These are phyloP conservation scores for Isaurus tuberculatus DNA, from an alignment of 92 coral and sea anemone species.

Conservation along the genomic window DNA sequence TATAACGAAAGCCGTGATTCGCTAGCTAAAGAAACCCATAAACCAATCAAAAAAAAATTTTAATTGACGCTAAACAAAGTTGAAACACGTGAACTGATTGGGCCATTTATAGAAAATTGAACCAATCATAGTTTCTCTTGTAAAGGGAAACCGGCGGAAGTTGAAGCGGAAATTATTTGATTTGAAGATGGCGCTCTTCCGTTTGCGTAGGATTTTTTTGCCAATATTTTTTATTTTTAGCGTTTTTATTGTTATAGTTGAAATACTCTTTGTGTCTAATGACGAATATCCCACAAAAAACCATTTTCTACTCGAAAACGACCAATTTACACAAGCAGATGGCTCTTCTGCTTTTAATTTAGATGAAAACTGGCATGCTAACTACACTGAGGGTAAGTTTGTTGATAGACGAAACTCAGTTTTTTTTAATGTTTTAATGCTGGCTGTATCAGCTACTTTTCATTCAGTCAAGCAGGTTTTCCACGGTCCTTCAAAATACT, in stretches of 20 bases:
- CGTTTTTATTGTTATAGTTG: constrained; percentile 21
- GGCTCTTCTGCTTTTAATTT: constrained; percentile 30
- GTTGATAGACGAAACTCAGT: background rate
- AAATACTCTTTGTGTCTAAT: constrained; percentile 36
- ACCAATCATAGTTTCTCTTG: constrained; percentile 14
- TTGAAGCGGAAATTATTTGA: background rate
- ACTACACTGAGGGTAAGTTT: constrained; percentile 78
- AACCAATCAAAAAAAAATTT: background rate
- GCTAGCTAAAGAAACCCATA: constrained; percentile 5
- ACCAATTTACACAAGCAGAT: constrained; percentile 12
- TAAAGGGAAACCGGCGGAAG: constrained; percentile 13
- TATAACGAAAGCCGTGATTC: constrained; percentile 52
- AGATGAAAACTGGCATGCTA: constrained; percentile 83
- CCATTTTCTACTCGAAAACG: background rate
- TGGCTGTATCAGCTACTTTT: background rate
- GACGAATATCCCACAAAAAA: background rate
- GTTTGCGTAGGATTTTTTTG: background rate
- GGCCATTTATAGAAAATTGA: background rate
- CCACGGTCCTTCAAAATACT: no score
- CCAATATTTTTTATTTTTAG: background rate
- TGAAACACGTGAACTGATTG: background rate
- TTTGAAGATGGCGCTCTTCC: constrained; percentile 48
- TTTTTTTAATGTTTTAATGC: background rate
- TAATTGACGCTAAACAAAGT: background rate
- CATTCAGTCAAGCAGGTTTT: no score